Evolutionary conservation across 1,140 invertebrate genomes (phyloP).

Genomic region (Sycophila sp.): DNA sequence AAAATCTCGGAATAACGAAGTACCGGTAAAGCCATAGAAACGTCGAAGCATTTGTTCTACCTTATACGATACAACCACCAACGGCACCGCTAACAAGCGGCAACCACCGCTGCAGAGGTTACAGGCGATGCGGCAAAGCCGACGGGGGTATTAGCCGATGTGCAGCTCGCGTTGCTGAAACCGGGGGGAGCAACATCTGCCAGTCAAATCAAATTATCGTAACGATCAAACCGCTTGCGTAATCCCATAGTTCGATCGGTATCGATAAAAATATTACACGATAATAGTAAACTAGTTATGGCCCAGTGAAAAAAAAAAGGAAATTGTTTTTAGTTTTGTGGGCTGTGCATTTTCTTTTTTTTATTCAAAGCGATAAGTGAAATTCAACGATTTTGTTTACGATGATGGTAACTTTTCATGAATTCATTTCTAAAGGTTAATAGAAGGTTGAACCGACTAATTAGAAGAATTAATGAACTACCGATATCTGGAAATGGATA

Average conservation of each 20-base stretch:
- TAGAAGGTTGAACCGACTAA: too few species aligned
- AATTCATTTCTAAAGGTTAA: too few species aligned
- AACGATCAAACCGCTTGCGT: neutral
- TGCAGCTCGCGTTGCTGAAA: neutral
- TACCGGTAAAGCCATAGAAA: neutral
- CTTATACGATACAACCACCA: neutral
- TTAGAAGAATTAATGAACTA: too few species aligned
- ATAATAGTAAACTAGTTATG: constrained; percentile 6
- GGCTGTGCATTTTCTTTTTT: neutral
- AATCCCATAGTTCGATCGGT: neutral
- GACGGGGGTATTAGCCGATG: neutral
- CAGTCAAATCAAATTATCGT: constrained; percentile 24
- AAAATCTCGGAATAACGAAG: neutral
- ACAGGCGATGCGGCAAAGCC: neutral
- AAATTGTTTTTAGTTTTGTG: neutral
- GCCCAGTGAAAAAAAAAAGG: neutral
- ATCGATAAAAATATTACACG: constrained; percentile 6
- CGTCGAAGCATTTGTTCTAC: neutral
- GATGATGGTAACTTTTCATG: too few species aligned
- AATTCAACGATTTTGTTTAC: too few species aligned
- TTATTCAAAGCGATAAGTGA: too few species aligned
- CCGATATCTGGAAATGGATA: too few species aligned
- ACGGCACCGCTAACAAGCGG: neutral
- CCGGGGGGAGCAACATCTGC: neutral
- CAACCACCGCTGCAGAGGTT: neutral